phyloP scores from a whole-genome alignment of 2,113 vertebrate genomes.

The Cisticola juncidis region DNA sequence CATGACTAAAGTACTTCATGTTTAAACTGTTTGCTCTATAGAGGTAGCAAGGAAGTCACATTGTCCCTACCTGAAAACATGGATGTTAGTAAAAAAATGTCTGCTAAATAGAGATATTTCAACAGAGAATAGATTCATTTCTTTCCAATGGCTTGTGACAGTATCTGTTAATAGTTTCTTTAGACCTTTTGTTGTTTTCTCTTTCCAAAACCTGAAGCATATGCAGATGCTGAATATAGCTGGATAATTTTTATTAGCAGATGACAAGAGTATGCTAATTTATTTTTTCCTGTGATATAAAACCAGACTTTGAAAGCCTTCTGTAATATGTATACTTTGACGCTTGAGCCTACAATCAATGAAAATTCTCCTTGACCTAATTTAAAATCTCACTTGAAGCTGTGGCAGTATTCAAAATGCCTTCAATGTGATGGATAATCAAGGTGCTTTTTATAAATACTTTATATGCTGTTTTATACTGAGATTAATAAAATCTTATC shows the following conservation, averaged over 20 bases:
- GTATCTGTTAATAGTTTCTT: background rate
- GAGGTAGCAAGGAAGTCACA: background rate
- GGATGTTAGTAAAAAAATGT: background rate
- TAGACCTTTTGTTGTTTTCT: background rate
- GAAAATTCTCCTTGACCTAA: background rate
- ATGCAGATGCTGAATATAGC: background rate
- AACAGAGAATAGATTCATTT: background rate
- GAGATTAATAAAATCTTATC: background rate
- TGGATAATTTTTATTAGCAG: background rate
- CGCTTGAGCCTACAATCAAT: rapidly evolving
- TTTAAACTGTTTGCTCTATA: background rate
- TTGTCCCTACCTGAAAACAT: background rate
- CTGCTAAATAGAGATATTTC: background rate
- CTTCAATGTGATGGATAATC: background rate
- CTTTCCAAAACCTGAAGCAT: background rate
- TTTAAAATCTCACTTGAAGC: background rate
- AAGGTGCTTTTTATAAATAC: background rate
- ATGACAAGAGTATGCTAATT: background rate
- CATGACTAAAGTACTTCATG: background rate
- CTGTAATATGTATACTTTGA: background rate
- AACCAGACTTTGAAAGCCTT: background rate
- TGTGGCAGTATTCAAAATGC: background rate
- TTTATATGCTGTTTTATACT: background rate
- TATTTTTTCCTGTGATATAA: background rate
- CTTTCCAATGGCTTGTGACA: background rate